Evolutionary conservation across 2,888 invertebrate genomes (phyloP).

Genomic region (Lysandra bellargus): DNA sequence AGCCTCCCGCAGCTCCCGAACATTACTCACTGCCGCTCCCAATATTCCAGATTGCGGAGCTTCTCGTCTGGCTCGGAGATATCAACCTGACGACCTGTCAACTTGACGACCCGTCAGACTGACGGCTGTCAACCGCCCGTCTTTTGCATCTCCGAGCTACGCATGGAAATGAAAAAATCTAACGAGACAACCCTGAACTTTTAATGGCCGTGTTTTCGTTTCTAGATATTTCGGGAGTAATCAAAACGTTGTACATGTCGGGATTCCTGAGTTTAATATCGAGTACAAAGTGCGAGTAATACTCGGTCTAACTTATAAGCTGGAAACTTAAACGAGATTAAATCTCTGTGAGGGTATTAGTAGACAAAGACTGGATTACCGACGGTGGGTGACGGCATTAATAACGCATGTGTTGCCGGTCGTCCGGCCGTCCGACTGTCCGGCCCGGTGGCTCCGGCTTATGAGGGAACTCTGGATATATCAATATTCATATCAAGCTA

Average conservation of each 20-base stretch:
- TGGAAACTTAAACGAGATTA: background rate
- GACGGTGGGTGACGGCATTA: background rate
- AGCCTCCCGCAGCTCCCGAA: background rate
- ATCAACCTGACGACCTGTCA: conserved; percentile 6
- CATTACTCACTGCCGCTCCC: background rate
- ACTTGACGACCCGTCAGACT: background rate
- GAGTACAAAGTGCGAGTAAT: background rate
- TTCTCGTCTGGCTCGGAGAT: background rate
- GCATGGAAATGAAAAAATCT: background rate
- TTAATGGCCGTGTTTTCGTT: background rate
- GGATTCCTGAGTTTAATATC: background rate
- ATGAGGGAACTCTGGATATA: background rate
- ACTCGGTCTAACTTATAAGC: background rate
- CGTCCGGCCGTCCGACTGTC: background rate
- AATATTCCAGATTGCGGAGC: background rate
- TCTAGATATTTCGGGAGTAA: background rate
- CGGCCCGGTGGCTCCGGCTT: background rate
- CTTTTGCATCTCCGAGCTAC: background rate
- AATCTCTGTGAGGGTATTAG: conserved; percentile 1
- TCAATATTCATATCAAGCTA: background rate
- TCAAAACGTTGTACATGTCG: background rate
- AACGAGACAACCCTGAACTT: background rate
- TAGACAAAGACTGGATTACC: conserved; percentile 16
- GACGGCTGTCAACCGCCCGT: background rate
- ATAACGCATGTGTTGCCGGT: background rate